Evolutionary conservation across 2,113 vertebrate genomes (phyloP).

Genomic region (Sebastes fasciatus): DNA sequence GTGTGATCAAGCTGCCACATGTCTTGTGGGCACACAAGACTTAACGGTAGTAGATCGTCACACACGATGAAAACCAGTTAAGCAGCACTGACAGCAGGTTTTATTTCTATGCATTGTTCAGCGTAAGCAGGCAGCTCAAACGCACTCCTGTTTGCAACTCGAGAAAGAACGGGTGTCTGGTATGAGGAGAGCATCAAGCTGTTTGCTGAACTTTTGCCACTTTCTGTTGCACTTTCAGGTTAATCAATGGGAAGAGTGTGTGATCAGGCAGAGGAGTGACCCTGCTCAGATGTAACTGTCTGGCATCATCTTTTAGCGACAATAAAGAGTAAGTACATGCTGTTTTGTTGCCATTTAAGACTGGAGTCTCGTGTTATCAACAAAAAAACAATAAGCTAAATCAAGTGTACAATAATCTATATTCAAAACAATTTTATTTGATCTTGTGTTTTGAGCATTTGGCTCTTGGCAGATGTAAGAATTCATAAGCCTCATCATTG

Average conservation of each 20-base stretch:
- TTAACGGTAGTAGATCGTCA: neutral
- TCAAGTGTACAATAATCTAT: neutral
- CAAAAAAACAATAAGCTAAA: neutral
- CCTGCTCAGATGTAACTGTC: neutral
- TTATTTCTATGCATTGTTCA: too few species aligned
- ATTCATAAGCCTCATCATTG: neutral
- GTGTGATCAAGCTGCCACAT: constrained; percentile 36
- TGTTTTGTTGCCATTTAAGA: neutral
- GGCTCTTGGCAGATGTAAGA: neutral
- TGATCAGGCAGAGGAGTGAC: too few species aligned
- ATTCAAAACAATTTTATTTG: neutral
- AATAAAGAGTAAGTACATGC: neutral
- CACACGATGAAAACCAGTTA: constrained; percentile 11
- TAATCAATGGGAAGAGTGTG: too few species aligned
- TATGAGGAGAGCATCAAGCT: neutral
- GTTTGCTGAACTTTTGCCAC: too few species aligned
- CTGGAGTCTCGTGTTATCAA: neutral
- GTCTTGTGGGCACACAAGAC: constrained; percentile 16
- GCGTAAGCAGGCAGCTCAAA: too few species aligned
- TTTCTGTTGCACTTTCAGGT: too few species aligned
- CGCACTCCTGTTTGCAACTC: neutral
- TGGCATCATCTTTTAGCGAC: neutral
- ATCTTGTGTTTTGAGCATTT: neutral
- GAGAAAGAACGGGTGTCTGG: constrained; percentile 8
- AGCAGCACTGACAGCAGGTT: neutral